These are phyloP conservation scores for Atractosteus spatula DNA, from an alignment of 2,113 vertebrate species.

Conservation along the genomic window DNA sequence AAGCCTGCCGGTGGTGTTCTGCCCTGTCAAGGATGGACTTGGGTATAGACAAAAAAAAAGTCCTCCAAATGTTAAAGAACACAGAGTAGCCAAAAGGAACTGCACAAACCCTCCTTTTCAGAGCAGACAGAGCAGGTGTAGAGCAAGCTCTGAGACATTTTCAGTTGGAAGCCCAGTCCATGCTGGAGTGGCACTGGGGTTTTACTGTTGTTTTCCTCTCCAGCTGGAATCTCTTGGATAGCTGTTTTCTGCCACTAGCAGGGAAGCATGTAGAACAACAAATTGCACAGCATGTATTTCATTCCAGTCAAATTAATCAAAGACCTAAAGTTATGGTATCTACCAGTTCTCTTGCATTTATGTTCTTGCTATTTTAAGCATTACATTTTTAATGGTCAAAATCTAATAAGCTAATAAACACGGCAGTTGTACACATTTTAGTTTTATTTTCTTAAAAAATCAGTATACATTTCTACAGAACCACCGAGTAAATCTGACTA, in stretches of 20 bases:
- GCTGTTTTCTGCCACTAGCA: slow-evolving; percentile 67
- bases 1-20: slow-evolving; percentile 51
- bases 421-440: too few relatives aligned
- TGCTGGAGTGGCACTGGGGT: slow-evolving; percentile 24
- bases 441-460: too few relatives aligned
- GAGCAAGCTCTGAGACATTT: neutral
- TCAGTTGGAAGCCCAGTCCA: neutral
- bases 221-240: slow-evolving; percentile 65
- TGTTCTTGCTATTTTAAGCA: too few relatives aligned
- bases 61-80: slow-evolving; percentile 52
- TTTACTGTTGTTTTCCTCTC: slow-evolving; percentile 59
- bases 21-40: slow-evolving; percentile 29
- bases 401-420: too few relatives aligned
- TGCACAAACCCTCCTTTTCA: neutral
- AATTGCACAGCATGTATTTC: slow-evolving; percentile 53
- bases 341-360: too few relatives aligned
- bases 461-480: too few relatives aligned
- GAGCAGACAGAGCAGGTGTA: slow-evolving; percentile 6
- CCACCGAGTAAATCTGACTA: too few relatives aligned
- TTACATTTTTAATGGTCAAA: too few relatives aligned
- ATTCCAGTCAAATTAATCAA: too few relatives aligned
- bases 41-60: slow-evolving; percentile 34
- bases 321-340: too few relatives aligned
- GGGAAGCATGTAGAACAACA: slow-evolving; percentile 61
- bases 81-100: slow-evolving; percentile 21